Conservation (phyloP, 2,113 vertebrate species). For the Turdus rufiventris region DNA sequence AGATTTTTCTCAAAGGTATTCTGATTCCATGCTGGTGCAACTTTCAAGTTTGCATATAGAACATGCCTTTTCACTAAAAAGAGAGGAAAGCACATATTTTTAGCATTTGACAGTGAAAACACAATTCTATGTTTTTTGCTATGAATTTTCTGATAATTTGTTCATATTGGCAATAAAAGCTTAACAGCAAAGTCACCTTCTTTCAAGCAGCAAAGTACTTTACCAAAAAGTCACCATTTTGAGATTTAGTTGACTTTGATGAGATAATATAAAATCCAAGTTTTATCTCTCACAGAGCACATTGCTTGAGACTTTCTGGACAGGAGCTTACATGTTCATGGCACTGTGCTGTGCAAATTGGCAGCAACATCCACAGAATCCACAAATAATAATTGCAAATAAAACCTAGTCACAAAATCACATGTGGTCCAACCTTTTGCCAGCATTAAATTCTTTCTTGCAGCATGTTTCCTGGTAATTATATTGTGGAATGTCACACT, state of each 20-base stretch:
- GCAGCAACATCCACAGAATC: background rate
- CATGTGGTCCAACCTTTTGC: background rate
- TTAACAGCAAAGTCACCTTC: background rate
- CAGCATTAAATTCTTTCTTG: background rate
- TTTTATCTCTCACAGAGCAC: background rate
- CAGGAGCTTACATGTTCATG: background rate
- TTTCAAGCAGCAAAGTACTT: background rate
- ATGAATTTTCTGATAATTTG: background rate
- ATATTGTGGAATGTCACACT: background rate
- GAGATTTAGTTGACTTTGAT: background rate
- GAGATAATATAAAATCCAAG: no score
- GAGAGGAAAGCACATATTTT: background rate
- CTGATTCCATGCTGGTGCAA: background rate
- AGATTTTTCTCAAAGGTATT: background rate
- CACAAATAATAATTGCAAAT: background rate
- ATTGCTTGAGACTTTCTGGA: background rate
- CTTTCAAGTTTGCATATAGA: background rate
- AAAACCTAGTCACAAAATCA: background rate
- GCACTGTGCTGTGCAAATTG: background rate
- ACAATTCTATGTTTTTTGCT: background rate
- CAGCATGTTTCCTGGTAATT: slow-evolving; percentile 18
- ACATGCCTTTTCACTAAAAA: background rate
- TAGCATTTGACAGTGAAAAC: background rate
- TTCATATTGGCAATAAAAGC: background rate
- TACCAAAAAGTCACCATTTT: background rate